These are phyloP conservation scores for Brachypterus glaber DNA, from an alignment of 2,888 invertebrate genomes.

Conservation along the genomic window DNA sequence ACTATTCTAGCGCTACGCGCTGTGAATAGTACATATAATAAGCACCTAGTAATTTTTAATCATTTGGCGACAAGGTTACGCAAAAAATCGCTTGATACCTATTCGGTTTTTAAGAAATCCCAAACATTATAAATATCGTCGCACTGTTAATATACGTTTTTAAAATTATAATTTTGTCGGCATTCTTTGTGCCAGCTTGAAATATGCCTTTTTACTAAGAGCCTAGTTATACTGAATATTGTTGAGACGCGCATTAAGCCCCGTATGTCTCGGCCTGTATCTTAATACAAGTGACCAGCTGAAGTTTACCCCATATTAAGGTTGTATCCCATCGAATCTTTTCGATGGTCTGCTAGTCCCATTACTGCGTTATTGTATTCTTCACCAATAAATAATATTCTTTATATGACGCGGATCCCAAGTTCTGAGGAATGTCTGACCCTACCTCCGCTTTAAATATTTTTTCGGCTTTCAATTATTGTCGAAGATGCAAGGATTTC, in stretches of 20 bases:
- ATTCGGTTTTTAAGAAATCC: too few species aligned
- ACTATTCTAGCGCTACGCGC: too few species aligned
- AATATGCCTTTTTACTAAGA: slow-evolving; percentile 29
- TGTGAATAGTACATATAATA: too few species aligned
- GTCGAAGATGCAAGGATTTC: slow-evolving; percentile 31
- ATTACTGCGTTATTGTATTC: slow-evolving; percentile 40
- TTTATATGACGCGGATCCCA: slow-evolving; percentile 37
- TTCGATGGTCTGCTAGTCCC: slow-evolving; percentile 29
- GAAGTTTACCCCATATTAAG: slow-evolving; percentile 8
- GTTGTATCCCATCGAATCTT: slow-evolving; percentile 13
- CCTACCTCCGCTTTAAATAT: slow-evolving; percentile 26
- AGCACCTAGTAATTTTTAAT: too few species aligned
- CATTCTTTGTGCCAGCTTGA: slow-evolving; percentile 30
- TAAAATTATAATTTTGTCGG: slow-evolving; percentile 36
- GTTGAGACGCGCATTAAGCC: slow-evolving; percentile 32
- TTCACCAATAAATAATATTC: slow-evolving; percentile 41
- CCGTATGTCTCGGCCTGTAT: slow-evolving; percentile 30
- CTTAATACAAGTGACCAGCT: slow-evolving; percentile 27
- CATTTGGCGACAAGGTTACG: too few species aligned
- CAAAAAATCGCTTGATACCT: too few species aligned
- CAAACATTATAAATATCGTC: too few species aligned
- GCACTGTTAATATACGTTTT: too few species aligned
- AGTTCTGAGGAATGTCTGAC: slow-evolving; percentile 25
- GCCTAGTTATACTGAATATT: slow-evolving; percentile 35
- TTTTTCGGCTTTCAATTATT: slow-evolving; percentile 34